Evolutionary conservation across 2,888 invertebrate species (phyloP), one percentile per base, ranked within the genome.

Genomic region (Eutolmus rufibarbis): DNA sequence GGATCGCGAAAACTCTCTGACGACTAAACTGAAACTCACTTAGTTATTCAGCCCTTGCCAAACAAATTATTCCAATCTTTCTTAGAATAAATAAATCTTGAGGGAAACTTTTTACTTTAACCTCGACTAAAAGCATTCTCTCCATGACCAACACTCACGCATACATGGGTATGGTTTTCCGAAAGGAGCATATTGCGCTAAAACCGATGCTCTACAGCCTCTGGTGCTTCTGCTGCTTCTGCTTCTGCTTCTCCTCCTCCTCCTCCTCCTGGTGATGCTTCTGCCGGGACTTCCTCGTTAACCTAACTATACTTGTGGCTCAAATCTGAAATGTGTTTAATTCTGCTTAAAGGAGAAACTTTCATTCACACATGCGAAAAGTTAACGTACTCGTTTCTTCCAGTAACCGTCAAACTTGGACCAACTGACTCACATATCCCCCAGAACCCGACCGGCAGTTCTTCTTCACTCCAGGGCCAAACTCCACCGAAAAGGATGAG

Each of bases 351-450:
- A 57, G 82, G 82, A 57, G 37, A 57, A 57, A 82, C 82, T 57
- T 82, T 31, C 40, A 66, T 37, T 82, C 66, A 51, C 82, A 66
- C 81, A 82, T 82, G 37, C 37, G 82, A 82, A 56, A 81, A 57
- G 57, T 82, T 82, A 66, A 66, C 82, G 66, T 66, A 82, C 82
- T 82, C 82, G 82, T 82, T 82, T 57, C 82, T 79, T 79, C 79
- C 79, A 56, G 82, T 57, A 82, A 66, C 57, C 82, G 82, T 57
- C 57, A 82, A 82, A 82, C 57, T 82, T 82, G 34, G 82, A 57
- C 82, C 46, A 57, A 82, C 56, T 37, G 66, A 66, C 66, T 66
- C 66, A 28, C 28, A 66, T 28, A 66, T 66, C 66, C 66, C 23
- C 12, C 16, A 46, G 43, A 46, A 46, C 43, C 66, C 66, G 66